These are phyloP conservation scores for Eledone cirrhosa DNA, from an alignment of 2,888 invertebrate genomes.

Conservation along the genomic window DNA sequence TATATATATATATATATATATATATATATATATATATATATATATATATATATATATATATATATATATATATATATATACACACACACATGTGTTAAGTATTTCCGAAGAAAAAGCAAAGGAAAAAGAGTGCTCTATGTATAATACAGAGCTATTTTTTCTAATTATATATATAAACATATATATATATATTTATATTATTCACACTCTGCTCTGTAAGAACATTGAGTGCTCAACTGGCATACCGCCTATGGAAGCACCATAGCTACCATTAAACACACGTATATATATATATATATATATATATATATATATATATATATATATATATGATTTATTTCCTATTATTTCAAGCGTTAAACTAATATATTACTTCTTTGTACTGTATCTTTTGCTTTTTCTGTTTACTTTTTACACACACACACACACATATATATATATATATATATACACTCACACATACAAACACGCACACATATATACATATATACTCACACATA, in stretches of 20 bases:
- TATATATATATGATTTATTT: not conserved
- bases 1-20: conserved; percentile 13
- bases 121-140: too few species aligned
- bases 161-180: too few species aligned
- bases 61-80: not conserved
- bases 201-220: not conserved
- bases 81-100: too few species aligned
- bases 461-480: not conserved
- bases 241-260: too few species aligned
- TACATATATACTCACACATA: not conserved
- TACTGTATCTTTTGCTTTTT: too few species aligned
- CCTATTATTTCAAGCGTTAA: too few species aligned
- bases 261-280: too few species aligned
- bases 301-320: not conserved
- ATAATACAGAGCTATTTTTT: too few species aligned
- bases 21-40: conserved; percentile 13
- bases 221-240: not conserved
- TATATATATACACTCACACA: not conserved
- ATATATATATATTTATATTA: not conserved
- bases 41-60: not conserved
- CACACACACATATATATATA: not conserved
- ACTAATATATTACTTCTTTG: too few species aligned
- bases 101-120: too few species aligned
- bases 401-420: too few species aligned
- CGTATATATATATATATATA: not conserved